Evolutionary conservation across 2,797 vertebrate species (phyloP).

Genomic region (Sebastiscus albofasciatus): DNA sequence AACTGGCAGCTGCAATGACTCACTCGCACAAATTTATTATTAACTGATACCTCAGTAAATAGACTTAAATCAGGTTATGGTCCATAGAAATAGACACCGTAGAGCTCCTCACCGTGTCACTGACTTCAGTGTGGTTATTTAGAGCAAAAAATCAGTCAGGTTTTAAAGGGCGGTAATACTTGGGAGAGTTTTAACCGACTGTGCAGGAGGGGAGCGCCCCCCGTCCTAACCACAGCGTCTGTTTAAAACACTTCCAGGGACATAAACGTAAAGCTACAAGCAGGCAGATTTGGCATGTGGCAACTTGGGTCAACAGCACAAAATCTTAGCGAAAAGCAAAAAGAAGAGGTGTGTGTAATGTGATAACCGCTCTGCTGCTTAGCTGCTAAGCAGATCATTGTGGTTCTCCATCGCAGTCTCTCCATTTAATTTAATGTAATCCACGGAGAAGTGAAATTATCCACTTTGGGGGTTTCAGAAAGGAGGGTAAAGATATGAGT

Average conservation of each 20-base stretch:
- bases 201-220: constrained; percentile 3
- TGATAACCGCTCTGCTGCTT: constrained; percentile 34
- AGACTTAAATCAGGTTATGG: constrained; percentile 35
- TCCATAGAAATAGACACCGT: constrained; percentile 27
- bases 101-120: constrained; percentile 13
- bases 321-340: constrained; percentile 19
- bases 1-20: constrained; percentile 19
- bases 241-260: constrained; percentile 44
- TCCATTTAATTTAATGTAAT: constrained; percentile 39
- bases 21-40: neutral
- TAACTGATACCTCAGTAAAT: constrained; percentile 20
- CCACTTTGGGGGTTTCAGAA: constrained; percentile 16
- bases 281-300: constrained; percentile 37
- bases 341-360: neutral
- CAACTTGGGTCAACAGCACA: constrained; percentile 51
- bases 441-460: constrained; percentile 25
- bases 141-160: constrained; percentile 36
- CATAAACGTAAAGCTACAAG: constrained; percentile 42
- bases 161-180: constrained; percentile 29
- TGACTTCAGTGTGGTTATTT: constrained; percentile 26
- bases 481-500: neutral
- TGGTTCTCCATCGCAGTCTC: constrained; percentile 14
- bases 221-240: constrained; percentile 6
- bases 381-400: constrained; percentile 34
- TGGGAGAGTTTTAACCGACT: constrained; percentile 32